phyloP scores from a whole-genome alignment of 1,140 invertebrate species.

The Armadillidium nasatum region DNA sequence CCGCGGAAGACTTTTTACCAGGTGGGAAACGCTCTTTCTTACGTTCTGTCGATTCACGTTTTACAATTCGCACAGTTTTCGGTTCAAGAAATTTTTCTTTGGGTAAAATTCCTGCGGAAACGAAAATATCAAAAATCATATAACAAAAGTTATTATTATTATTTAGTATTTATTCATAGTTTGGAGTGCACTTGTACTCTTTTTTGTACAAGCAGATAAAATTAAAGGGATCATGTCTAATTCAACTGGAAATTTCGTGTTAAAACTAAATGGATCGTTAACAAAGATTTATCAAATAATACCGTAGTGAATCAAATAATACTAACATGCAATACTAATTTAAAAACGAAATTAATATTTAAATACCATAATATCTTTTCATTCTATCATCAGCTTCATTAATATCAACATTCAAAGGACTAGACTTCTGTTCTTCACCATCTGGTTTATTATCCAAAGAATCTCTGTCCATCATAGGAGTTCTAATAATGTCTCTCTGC shows the following conservation, averaged over 20 bases:
- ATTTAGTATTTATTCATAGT: neutral
- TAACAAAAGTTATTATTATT: too few relatives aligned
- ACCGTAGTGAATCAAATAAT: too few relatives aligned
- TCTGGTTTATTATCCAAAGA: constrained; percentile 40
- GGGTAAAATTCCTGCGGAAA: constrained; percentile 62
- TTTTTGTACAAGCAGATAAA: too few relatives aligned
- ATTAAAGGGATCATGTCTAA: too few relatives aligned
- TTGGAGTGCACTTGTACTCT: too few relatives aligned
- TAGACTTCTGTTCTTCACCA: constrained; percentile 39
- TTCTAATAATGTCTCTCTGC: constrained; percentile 22
- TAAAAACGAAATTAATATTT: too few relatives aligned
- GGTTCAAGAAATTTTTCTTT: constrained; percentile 66
- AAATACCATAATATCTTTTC: constrained; percentile 57
- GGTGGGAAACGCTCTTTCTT: constrained; percentile 58
- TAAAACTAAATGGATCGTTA: too few relatives aligned
- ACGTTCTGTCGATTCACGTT: constrained; percentile 78
- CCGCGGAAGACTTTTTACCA: constrained; percentile 44
- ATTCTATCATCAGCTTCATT: constrained; percentile 59
- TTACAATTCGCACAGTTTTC: constrained; percentile 88
- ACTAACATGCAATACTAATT: too few relatives aligned
- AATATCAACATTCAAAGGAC: constrained; percentile 50
- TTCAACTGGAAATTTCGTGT: too few relatives aligned
- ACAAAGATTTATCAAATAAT: too few relatives aligned
- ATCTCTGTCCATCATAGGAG: constrained; percentile 32
- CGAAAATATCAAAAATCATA: constrained; percentile 21